Evolutionary conservation across 2,113 vertebrate genomes (phyloP).

Genomic region (Meriones unguiculatus): DNA sequence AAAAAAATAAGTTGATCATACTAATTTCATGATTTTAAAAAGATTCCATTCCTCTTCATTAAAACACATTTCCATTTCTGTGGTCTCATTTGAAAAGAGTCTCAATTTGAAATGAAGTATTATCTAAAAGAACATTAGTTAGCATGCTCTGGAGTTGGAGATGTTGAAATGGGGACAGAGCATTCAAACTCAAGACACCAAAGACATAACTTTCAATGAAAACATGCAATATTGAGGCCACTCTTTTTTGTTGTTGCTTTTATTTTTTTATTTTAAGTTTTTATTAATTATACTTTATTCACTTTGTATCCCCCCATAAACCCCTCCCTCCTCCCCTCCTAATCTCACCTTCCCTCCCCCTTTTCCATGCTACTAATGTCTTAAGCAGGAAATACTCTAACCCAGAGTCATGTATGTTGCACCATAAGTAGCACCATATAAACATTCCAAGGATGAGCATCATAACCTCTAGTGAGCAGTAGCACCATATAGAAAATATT

Average conservation of each 20-base stretch:
- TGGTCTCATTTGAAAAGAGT: background rate
- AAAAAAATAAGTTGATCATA: background rate
- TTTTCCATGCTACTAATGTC: background rate
- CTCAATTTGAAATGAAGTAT: conserved; percentile 13
- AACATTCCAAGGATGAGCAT: background rate
- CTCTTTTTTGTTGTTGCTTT: no score
- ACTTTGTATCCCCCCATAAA: no score
- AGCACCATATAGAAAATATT: background rate
- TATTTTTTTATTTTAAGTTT: no score
- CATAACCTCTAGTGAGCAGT: background rate
- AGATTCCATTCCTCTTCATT: background rate
- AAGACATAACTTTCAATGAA: background rate
- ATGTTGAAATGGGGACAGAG: background rate
- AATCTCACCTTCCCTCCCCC: background rate
- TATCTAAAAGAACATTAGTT: background rate
- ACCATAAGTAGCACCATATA: background rate
- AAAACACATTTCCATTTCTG: background rate
- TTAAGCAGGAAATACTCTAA: background rate
- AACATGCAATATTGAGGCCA: background rate
- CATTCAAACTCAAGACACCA: conserved; percentile 29
- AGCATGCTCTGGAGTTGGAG: background rate
- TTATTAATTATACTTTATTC: no score
- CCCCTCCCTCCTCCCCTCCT: no score
- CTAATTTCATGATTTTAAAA: conserved; percentile 31
- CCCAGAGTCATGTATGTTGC: background rate